A percentile compares a stretch with the other conserved stretches of the same genome.
phyloP scores from a whole-genome alignment of 2,113 vertebrate genomes.

The Arvicanthis niloticus region DNA sequence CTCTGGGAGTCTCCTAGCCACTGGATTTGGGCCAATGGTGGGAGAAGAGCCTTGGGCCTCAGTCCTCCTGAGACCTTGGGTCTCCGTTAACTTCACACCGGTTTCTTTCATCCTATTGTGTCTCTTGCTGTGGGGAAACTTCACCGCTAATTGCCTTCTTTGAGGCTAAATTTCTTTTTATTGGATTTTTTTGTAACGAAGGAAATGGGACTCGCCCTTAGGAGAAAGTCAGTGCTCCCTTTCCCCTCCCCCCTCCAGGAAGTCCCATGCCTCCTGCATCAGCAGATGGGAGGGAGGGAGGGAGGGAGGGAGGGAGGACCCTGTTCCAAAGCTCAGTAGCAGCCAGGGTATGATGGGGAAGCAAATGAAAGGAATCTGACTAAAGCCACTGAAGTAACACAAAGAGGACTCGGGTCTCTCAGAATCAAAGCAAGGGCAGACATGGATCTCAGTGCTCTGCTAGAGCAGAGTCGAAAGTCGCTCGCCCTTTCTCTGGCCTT shows the following conservation, averaged over 20 bases:
- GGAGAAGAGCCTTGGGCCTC: neutral
- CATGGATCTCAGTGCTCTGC: neutral
- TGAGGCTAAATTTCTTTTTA: neutral
- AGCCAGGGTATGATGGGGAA: neutral
- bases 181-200: neutral
- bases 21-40: neutral
- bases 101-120: neutral
- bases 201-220: neutral
- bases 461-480: neutral
- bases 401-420: neutral
- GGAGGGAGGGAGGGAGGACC: neutral
- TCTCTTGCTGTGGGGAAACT: neutral
- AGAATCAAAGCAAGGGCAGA: neutral
- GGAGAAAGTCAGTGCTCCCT: neutral
- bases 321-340: neutral
- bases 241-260: neutral
- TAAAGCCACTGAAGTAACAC: neutral
- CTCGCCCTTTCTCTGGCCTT: neutral
- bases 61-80: neutral
- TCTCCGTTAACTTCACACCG: neutral
- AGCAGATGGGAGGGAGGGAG: neutral
- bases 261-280: neutral
- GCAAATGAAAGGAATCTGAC: neutral
- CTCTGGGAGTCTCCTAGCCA: neutral
- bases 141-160: constrained; percentile 50